phyloP scores from a whole-genome alignment of 2,797 vertebrate genomes.

The Acanthopagrus latus region DNA sequence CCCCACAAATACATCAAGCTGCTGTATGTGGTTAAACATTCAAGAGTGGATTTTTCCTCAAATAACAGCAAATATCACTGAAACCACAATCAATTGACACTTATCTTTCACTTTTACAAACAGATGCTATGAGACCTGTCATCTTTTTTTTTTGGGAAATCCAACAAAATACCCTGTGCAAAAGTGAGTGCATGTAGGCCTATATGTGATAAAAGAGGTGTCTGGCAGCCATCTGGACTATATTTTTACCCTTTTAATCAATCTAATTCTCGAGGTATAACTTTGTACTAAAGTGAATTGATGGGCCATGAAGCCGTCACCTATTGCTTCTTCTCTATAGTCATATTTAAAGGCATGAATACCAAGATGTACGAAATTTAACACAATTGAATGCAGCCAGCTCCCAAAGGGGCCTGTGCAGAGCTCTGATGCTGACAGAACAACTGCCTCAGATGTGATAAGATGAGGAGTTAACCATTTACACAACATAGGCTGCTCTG shows the following conservation, averaged over 20 bases:
- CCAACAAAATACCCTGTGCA: neutral
- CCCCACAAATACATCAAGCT: neutral
- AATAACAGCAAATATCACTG: too few species aligned
- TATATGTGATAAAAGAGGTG: neutral
- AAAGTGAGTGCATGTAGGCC: neutral
- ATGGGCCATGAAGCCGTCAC: neutral
- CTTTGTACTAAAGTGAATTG: conserved; percentile 2
- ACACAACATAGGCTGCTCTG: neutral
- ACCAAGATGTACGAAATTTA: neutral
- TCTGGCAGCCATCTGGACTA: neutral
- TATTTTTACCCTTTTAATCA: neutral
- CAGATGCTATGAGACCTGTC: neutral
- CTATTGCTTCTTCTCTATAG: neutral
- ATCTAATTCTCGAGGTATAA: neutral
- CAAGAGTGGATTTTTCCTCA: conserved; percentile 6
- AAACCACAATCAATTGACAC: neutral
- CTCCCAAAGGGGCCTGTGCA: neutral
- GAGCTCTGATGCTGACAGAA: conserved; percentile 33
- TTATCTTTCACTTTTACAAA: neutral
- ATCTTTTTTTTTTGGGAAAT: conserved; percentile 9
- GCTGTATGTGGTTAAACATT: neutral
- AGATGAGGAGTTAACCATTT: conserved; percentile 6
- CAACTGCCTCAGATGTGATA: conserved; percentile 18
- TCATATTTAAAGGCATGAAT: conserved; percentile 10
- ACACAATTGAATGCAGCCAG: conserved; percentile 19